phyloP scores from a whole-genome alignment of 2,113 vertebrate genomes.

The Martes martes region DNA sequence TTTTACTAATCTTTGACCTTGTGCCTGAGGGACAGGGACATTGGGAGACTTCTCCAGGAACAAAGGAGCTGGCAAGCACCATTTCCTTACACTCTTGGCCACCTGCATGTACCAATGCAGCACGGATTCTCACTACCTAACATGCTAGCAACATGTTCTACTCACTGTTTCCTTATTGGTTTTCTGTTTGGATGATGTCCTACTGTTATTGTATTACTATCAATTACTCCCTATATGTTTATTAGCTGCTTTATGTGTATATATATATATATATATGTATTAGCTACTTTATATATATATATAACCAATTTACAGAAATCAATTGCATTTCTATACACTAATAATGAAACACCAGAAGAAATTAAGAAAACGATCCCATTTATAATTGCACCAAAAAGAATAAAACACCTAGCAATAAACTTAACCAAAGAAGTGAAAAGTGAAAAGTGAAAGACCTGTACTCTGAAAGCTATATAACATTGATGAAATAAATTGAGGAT shows the following conservation, averaged over 20 bases:
- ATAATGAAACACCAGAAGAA: neutral
- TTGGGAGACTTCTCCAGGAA: neutral
- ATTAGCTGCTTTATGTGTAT: neutral
- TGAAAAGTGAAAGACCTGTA: neutral
- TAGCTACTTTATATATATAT: neutral
- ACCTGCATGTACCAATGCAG: neutral
- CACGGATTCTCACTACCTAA: neutral
- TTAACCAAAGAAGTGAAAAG: neutral
- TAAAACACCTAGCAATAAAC: neutral
- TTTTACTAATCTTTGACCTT: neutral
- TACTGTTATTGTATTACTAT: neutral
- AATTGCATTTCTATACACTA: neutral
- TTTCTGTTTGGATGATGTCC: neutral
- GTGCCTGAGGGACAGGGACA: neutral
- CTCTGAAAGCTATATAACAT: neutral
- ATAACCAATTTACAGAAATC: neutral
- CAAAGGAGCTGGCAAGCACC: neutral
- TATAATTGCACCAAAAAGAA: neutral
- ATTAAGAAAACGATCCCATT: neutral
- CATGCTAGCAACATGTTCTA: neutral
- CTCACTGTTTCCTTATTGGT: neutral
- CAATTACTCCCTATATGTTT: neutral
- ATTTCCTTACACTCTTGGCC: neutral
- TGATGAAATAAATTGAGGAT: neutral
- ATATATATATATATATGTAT: too few relatives aligned